These are phyloP conservation scores for Buathra laborator DNA, from an alignment of 2,888 invertebrate species.

Conservation along the genomic window DNA sequence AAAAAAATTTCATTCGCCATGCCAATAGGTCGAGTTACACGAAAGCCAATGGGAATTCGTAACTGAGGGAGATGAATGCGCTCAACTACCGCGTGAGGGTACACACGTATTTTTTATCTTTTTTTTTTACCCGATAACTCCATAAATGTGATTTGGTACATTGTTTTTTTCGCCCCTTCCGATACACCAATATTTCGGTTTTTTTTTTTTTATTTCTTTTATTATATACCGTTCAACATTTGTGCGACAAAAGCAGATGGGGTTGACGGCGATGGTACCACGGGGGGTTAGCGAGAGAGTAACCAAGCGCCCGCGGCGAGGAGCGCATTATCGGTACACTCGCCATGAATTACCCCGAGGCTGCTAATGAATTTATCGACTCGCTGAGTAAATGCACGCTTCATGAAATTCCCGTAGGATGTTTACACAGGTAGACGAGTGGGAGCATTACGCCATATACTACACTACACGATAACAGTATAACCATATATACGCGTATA, in stretches of 20 bases:
- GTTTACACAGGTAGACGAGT: slow-evolving; percentile 63
- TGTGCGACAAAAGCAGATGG: neutral
- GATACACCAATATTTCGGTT: neutral
- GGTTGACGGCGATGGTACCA: neutral
- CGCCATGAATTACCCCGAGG: slow-evolving; percentile 64
- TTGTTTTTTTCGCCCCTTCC: neutral
- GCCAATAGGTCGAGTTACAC: neutral
- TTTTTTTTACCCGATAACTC: neutral
- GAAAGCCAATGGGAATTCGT: neutral
- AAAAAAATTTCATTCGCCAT: neutral
- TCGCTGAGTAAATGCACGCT: slow-evolving; percentile 67
- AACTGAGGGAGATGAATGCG: neutral
- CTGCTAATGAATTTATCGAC: slow-evolving; percentile 69
- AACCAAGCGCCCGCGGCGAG: slow-evolving; percentile 59
- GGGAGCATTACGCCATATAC: slow-evolving; percentile 24
- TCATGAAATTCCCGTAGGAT: slow-evolving; percentile 62
- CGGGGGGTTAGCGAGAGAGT: slow-evolving; percentile 34
- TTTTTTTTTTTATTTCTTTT: neutral
- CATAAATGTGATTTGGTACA: neutral
- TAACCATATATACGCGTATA: slow-evolving; percentile 27
- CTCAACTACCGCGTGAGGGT: neutral
- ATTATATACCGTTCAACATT: slow-evolving; percentile 1
- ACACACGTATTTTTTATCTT: neutral
- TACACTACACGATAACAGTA: slow-evolving; percentile 16
- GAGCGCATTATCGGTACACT: slow-evolving; percentile 65